Base-by-base conservation (phyloP, 2,888 invertebrate species). In the Eupithecia subumbrata region DNA sequence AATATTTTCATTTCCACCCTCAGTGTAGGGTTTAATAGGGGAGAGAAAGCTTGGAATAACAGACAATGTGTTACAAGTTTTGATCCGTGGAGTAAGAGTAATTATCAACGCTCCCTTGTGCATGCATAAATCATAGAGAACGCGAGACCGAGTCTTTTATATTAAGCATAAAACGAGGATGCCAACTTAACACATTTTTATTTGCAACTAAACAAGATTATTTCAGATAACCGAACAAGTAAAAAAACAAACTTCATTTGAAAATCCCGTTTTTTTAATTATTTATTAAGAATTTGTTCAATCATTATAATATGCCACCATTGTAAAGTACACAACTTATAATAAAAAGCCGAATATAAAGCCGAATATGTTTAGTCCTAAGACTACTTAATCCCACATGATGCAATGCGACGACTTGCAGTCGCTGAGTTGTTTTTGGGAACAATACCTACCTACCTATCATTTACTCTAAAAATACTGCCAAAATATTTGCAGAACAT, bases 1-100 rank as follows among this genome's bases (percentile, higher is more conserved):
- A 92, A 91, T 91, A 92, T 91, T 91, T 89, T 88, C 89, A 85
- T 86, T 88, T 82, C 80, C 66, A 75, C 75, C 80, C 81, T 77
- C 79, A 43, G 43, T 67, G 68, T 43, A 68, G 37, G 40, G 56
- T n/a, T 56, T n/a, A 70, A 56, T 37, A 18, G 18, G 69, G 52
- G 52, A 18, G 68, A 12, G 25, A 16, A 68, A 68, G 12, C 7
- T 43, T 14, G 66, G 18, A 25, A 45, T 68, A 68, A 25, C 25
- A 25, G 25, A 43, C 40, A 67, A 43, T 22, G 18, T 67, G 34
- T 9, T 34, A 66, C 66, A 37, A 67, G 37, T 37, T 67, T 37
- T 67, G 5, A 37, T 37, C 18, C 45, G 45, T 45, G 16, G 52
- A 52, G 22, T 22, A 56, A 9, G 48, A 56, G 56, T 56, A 56